Base-by-base conservation (phyloP, 2,113 vertebrate genomes). In the Platysteira castanea region DNA sequence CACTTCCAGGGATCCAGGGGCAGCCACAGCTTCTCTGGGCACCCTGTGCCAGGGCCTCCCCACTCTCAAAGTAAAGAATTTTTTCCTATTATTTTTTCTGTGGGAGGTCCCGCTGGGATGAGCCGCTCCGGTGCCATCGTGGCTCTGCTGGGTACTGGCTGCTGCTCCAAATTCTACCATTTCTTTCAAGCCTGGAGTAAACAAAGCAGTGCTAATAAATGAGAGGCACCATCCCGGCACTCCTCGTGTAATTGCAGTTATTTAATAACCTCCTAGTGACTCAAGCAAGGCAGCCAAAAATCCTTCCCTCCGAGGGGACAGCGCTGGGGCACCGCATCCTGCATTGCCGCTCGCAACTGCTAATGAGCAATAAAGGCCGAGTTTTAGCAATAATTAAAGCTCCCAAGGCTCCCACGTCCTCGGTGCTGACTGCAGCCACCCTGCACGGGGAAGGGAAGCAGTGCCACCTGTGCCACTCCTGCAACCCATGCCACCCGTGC, bases 361-460 rank as follows among this genome's bases (percentile, higher is more conserved):
- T 97, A 95, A 97, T 84, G 95, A 97, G 97, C 90, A 95, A 93
- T 93, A 46, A 53, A 87, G 91, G 81, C 73, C 3, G 11, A 89
- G 69, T 46, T 95, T 93, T 91, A 95, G 97, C 89, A 91, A 73
- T 95, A 97, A 98, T 97, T 97, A 97, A 97, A 95, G 78, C 94
- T 93, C 87, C 94, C 93, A 20, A 15, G 73, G 84, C 87, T 93
- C 93, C 95, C 87, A 26, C 49, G 37, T 84, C 84, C 91, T 42
- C 30, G 2, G 93, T 20, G 67, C 67, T 30, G 84, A 46, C 23
- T 57, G 93, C 94, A 82, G 95, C 79, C 60, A 8, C 59, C 47
- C n/a, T 3, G 65, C 49, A 22, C 0, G 8, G 47, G 20, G 54
- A 31, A 87, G 80, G 61, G 83, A 69, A 47, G 75, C 46, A 4